Evolutionary conservation across 2,797 vertebrate species (phyloP).

Genomic region (Acrocephalus scirpaceus): DNA sequence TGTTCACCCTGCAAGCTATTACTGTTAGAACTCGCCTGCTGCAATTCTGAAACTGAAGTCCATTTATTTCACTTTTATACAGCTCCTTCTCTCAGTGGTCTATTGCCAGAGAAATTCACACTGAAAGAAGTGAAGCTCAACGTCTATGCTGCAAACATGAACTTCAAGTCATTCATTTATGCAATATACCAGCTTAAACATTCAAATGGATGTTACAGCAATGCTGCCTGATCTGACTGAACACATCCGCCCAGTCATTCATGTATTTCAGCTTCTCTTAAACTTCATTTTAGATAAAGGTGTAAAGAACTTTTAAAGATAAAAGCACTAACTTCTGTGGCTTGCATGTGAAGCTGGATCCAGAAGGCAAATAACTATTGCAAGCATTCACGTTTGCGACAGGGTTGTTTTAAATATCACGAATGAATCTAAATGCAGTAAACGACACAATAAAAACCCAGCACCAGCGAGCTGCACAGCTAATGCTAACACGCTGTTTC

Average conservation of each 20-base stretch:
- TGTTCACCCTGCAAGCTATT: background rate
- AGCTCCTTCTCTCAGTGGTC: background rate
- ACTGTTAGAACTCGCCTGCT: background rate
- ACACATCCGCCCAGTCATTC: background rate
- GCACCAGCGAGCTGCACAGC: background rate
- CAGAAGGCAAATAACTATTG: background rate
- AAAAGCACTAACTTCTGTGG: background rate
- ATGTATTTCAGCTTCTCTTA: background rate
- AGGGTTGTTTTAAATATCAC: background rate
- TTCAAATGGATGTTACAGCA: conserved; percentile 1
- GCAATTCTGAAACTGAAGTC: background rate
- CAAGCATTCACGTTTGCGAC: background rate
- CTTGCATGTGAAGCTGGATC: background rate
- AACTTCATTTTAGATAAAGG: background rate
- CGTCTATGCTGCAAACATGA: background rate
- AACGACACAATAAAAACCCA: background rate
- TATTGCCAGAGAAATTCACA: background rate
- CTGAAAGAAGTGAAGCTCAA: conserved; percentile 10
- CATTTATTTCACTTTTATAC: background rate
- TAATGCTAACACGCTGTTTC: background rate
- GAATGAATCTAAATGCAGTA: background rate
- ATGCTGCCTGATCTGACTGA: background rate
- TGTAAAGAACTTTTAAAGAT: background rate
- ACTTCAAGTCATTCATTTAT: background rate
- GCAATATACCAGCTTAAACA: background rate